Conservation (phyloP, 2,797 vertebrate genomes). For the Emydoidea blandingii region DNA sequence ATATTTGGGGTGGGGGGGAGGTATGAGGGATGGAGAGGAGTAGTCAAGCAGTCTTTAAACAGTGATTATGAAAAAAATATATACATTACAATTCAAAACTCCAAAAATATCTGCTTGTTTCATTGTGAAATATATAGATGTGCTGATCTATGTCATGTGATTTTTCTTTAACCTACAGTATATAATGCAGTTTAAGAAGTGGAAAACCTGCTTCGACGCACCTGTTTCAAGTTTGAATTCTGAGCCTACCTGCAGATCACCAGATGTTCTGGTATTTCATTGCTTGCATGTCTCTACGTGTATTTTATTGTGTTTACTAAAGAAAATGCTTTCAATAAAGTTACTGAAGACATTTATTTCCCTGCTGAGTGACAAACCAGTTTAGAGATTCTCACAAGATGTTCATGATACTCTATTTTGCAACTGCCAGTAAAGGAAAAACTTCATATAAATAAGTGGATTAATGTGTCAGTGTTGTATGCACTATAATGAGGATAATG, state of each 20-base stretch:
- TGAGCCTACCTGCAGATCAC: slow-evolving; percentile 52
- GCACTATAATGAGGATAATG: slow-evolving; percentile 4
- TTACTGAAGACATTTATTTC: slow-evolving; percentile 59
- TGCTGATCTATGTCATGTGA: accelerated
- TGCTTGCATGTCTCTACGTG: slow-evolving; percentile 37
- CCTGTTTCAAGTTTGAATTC: slow-evolving; percentile 47
- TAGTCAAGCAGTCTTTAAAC: not conserved
- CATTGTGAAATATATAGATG: not conserved
- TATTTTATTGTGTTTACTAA: slow-evolving; percentile 64
- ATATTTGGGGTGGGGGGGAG: not conserved
- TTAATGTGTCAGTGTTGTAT: slow-evolving; percentile 17
- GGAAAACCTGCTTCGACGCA: slow-evolving; percentile 59
- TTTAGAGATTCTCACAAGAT: slow-evolving; percentile 26
- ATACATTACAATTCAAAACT: not conserved
- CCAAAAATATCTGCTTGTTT: not conserved
- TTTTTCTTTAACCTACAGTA: not conserved
- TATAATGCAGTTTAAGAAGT: slow-evolving; percentile 59
- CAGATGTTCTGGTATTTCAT: slow-evolving; percentile 67
- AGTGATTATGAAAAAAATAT: not conserved
- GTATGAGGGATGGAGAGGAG: not conserved
- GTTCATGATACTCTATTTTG: slow-evolving; percentile 31
- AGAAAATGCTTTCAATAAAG: slow-evolving; percentile 50
- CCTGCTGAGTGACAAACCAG: slow-evolving; percentile 57
- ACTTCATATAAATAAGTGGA: slow-evolving; percentile 23
- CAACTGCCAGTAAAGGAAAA: slow-evolving; percentile 45